These are phyloP conservation scores for Psittacus erithacus DNA, from an alignment of 2,113 vertebrate genomes.

Conservation along the genomic window DNA sequence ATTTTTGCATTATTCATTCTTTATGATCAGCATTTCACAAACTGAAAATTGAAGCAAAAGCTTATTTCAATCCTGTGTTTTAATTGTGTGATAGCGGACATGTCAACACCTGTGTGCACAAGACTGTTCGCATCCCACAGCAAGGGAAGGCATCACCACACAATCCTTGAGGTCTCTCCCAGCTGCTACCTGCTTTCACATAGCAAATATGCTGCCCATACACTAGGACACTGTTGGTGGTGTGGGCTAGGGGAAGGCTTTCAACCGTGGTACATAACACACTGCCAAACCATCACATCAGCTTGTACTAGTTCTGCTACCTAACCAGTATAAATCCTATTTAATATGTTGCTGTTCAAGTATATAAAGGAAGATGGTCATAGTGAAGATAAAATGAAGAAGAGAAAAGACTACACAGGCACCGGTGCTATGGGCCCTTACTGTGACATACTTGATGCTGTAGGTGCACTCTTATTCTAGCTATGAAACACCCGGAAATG, in stretches of 20 bases:
- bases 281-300: not conserved
- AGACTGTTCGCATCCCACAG: not conserved
- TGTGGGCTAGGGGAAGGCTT: not conserved
- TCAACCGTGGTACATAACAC: not conserved
- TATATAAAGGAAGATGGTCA: not conserved
- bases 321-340: not conserved
- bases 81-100: not conserved
- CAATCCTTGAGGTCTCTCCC: not conserved
- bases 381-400: not conserved
- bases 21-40: not conserved
- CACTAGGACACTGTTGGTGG: not conserved
- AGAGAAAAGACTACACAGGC: not conserved
- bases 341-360: not conserved
- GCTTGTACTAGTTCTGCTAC: not conserved
- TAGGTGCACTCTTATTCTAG: not conserved
- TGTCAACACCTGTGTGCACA: not conserved
- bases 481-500: accelerated
- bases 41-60: not conserved
- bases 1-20: not conserved
- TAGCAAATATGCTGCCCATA: not conserved
- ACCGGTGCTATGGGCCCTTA: not conserved
- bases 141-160: not conserved
- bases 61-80: not conserved
- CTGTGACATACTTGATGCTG: not conserved
- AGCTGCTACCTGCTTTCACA: not conserved